A percentile compares a stretch with the other conserved stretches of the same genome.
These are phyloP conservation scores for Amphilophus citrinellus DNA, from an alignment of 2,113 vertebrate species.

Conservation along the genomic window DNA sequence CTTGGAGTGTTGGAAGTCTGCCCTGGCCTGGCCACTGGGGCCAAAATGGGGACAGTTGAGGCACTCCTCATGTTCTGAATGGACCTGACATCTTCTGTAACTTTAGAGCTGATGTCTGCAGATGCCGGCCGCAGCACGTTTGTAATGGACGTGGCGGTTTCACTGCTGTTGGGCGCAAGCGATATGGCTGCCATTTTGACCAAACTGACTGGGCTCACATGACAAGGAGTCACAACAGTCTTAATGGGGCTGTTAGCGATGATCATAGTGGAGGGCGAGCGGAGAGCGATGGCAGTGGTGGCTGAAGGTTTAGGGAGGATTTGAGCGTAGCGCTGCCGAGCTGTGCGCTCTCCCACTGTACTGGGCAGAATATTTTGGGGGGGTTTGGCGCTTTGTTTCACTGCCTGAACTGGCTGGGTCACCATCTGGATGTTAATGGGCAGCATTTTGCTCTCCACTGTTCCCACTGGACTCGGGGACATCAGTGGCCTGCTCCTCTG, in stretches of 20 bases:
- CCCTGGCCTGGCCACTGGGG: constrained; percentile 80
- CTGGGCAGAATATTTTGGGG: constrained; percentile 88
- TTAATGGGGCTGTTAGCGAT: constrained; percentile 95
- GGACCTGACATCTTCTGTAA: constrained; percentile 81
- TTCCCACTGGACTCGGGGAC: constrained; percentile 89
- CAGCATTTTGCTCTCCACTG: constrained; percentile 91
- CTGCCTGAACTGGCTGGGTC: constrained; percentile 92
- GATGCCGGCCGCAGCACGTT: constrained; percentile 86
- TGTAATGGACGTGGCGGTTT: constrained; percentile 66
- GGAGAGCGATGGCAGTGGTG: constrained; percentile 89
- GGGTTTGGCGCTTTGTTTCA: constrained; percentile 92
- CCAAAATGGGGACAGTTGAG: constrained; percentile 87
- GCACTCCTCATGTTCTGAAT: constrained; percentile 85
- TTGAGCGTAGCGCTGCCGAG: constrained; percentile 93
- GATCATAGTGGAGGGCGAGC: constrained; percentile 93
- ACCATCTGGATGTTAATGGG: constrained; percentile 97
- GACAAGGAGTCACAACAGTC: constrained; percentile 92
- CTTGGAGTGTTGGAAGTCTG: constrained; percentile 66
- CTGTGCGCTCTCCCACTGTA: constrained; percentile 89
- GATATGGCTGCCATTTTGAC: constrained; percentile 97
- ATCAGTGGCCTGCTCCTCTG: constrained; percentile 90
- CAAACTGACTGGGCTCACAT: constrained; percentile 91
- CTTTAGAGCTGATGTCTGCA: constrained; percentile 75
- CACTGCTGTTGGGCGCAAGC: constrained; percentile 84
- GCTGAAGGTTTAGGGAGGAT: constrained; percentile 95